A percentile compares a stretch with the other conserved stretches of the same genome.
These are phyloP conservation scores for Sclerurus mexicanus DNA, from an alignment of 2,113 vertebrate species.

Conservation along the genomic window DNA sequence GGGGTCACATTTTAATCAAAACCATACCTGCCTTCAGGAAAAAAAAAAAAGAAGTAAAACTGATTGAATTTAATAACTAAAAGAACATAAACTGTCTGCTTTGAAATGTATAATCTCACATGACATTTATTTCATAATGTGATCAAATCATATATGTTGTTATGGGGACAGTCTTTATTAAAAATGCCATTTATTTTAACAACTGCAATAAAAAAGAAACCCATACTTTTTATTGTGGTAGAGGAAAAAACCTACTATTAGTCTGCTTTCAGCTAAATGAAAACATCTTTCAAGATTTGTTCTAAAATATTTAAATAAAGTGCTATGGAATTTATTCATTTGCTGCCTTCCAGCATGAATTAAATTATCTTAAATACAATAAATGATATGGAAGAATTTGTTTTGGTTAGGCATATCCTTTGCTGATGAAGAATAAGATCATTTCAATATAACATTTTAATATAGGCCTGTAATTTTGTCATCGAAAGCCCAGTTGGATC, in stretches of 20 bases:
- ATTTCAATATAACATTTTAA: constrained; percentile 52
- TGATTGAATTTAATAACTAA: constrained; percentile 78
- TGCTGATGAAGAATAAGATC: constrained; percentile 49
- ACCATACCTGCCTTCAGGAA: constrained; percentile 67
- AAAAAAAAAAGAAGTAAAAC: constrained; percentile 52
- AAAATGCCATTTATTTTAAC: constrained; percentile 80
- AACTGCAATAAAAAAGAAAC: constrained; percentile 70
- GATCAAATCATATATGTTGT: constrained; percentile 73
- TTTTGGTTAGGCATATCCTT: constrained; percentile 55
- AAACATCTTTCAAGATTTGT: constrained; percentile 73
- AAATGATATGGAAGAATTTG: constrained; percentile 51
- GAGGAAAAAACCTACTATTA: constrained; percentile 70
- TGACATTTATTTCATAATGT: constrained; percentile 72
- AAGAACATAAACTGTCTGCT: constrained; percentile 70
- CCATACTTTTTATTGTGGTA: constrained; percentile 47
- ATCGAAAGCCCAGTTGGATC: neutral
- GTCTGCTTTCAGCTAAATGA: constrained; percentile 75
- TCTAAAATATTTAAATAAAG: constrained; percentile 78
- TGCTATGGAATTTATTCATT: constrained; percentile 67
- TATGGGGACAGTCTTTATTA: constrained; percentile 75
- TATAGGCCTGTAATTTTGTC: constrained; percentile 37
- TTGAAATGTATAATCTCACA: constrained; percentile 73
- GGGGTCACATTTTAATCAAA: constrained; percentile 77
- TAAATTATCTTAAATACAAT: constrained; percentile 66
- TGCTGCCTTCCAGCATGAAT: constrained; percentile 49